These are phyloP conservation scores for Heloderma charlesbogerti DNA, from an alignment of 2,113 vertebrate genomes.

Conservation along the genomic window DNA sequence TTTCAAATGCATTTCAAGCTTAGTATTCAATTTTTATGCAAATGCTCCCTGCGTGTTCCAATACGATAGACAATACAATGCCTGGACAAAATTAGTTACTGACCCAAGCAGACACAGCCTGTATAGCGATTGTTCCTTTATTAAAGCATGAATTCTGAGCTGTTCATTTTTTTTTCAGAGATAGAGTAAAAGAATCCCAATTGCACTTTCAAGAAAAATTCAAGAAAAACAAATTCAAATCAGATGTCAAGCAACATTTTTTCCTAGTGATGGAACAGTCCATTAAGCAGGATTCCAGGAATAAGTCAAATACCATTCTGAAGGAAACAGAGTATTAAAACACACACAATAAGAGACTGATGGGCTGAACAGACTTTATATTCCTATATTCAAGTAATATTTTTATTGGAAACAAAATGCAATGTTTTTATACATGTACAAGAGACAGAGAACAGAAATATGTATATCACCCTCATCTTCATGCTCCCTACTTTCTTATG, in stretches of 20 bases:
- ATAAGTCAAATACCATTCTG: not conserved
- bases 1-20: conserved; percentile 15
- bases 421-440: conserved; percentile 12
- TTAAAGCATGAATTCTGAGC: conserved; percentile 9
- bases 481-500: not conserved
- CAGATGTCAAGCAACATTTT: conserved; percentile 27
- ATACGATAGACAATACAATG: not conserved
- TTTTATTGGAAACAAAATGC: conserved; percentile 39
- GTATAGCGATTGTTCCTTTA: conserved; percentile 26
- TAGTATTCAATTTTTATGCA: conserved; percentile 22
- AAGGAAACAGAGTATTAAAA: not conserved
- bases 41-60: conserved; percentile 7
- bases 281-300: not conserved
- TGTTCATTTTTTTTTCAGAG: not conserved
- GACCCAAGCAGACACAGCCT: not conserved
- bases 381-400: conserved; percentile 31
- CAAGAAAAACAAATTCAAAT: conserved; percentile 47
- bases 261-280: conserved; percentile 28
- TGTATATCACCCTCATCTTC: not conserved
- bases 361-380: conserved; percentile 18
- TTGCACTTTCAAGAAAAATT: conserved; percentile 1
- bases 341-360: not conserved
- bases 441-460: not conserved
- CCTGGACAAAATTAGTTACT: conserved; percentile 16
- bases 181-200: not conserved